A percentile compares a stretch with the other conserved stretches of the same genome.
phyloP scores from a whole-genome alignment of 2,113 vertebrate genomes.

The Chrysemys picta region DNA sequence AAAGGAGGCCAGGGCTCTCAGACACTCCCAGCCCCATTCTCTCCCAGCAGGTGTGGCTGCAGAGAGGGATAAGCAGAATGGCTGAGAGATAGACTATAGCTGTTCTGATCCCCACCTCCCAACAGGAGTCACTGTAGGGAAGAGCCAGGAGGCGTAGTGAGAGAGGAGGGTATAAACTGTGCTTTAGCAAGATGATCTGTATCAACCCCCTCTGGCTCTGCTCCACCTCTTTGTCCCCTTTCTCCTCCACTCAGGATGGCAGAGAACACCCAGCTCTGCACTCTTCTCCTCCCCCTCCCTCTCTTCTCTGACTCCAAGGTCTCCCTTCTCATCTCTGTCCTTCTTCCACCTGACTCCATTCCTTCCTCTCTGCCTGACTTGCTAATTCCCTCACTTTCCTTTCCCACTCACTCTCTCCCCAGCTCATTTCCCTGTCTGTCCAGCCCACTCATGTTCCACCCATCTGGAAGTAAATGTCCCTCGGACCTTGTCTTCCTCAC shows the following conservation, averaged over 20 bases:
- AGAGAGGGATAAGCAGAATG: background rate
- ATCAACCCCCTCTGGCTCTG: background rate
- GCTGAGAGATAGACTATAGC: background rate
- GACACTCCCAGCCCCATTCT: background rate
- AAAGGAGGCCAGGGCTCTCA: background rate
- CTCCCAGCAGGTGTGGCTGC: background rate
- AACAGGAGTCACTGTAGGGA: background rate
- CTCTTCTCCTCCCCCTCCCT: background rate
- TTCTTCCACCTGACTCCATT: background rate
- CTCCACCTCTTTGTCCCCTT: background rate
- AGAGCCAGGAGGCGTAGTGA: background rate
- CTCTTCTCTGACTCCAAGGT: background rate
- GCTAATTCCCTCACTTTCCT: background rate
- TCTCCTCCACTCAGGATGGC: background rate
- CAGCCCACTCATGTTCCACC: constrained; percentile 10
- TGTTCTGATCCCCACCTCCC: background rate
- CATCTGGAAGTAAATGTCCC: constrained; percentile 26
- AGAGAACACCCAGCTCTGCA: background rate
- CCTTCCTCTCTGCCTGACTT: constrained; percentile 7
- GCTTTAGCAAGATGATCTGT: background rate
- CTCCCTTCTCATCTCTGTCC: background rate
- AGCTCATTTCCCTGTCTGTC: background rate
- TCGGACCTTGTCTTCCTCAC: background rate
- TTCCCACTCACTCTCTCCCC: constrained; percentile 5
- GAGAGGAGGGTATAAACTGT: background rate